phyloP scores from a whole-genome alignment of 2,888 invertebrate genomes.

The Pardosa pseudoannulata region DNA sequence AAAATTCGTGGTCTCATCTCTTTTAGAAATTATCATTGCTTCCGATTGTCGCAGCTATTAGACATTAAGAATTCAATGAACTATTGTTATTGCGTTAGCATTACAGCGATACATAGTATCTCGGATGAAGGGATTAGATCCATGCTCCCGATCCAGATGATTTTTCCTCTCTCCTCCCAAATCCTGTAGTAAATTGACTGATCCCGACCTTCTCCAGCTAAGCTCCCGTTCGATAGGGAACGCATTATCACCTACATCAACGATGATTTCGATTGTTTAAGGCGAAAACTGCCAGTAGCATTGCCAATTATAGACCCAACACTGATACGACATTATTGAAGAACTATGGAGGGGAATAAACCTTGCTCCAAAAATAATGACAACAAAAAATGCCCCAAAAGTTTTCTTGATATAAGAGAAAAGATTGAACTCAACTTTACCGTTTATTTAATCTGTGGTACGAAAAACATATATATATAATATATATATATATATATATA shows the following conservation, averaged over 20 bases:
- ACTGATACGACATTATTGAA: constrained; percentile 8
- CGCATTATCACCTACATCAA: constrained; percentile 40
- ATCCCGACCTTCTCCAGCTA: constrained; percentile 31
- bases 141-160: no score
- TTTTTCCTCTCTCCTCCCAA: no score
- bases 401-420: constrained; percentile 22
- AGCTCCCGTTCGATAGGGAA: constrained; percentile 36
- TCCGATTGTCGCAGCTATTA: constrained; percentile 5
- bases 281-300: constrained; percentile 8
- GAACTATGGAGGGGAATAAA: not conserved
- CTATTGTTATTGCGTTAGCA: constrained; percentile 20
- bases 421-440: constrained; percentile 4
- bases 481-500: no score
- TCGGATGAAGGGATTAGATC: constrained; percentile 51
- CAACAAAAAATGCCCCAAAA: not conserved
- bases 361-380: not conserved
- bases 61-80: constrained; percentile 12
- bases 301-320: not conserved
- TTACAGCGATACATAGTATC: constrained; percentile 24
- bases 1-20: no score
- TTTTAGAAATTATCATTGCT: constrained; percentile 9
- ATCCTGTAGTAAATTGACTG: constrained; percentile 59
- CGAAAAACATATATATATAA: no score
- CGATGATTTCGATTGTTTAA: constrained; percentile 17
- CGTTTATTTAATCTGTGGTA: no score